phyloP scores from a whole-genome alignment of 2,888 invertebrate genomes.

The Sarcophaga carnaria region DNA sequence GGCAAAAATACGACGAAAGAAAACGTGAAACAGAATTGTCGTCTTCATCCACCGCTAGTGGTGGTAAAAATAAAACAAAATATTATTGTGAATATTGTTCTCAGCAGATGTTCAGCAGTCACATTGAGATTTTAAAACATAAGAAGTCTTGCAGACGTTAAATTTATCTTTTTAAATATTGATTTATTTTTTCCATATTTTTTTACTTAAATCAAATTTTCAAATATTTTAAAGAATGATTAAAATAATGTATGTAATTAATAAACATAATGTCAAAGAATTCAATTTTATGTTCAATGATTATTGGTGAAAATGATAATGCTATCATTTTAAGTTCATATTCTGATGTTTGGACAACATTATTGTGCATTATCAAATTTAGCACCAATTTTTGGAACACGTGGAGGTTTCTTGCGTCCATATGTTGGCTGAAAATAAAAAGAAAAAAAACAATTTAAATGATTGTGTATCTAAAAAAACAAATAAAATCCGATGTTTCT shows the following conservation, averaged over 20 bases:
- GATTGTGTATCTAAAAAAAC: too few species aligned
- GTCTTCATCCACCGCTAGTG: constrained; percentile 1
- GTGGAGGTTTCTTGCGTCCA: constrained; percentile 71
- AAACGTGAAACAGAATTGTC: constrained; percentile 10
- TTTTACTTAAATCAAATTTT: neutral
- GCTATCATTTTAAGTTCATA: constrained; percentile 26
- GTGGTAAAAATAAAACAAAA: constrained; percentile 52
- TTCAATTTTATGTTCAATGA: neutral
- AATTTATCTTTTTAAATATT: neutral
- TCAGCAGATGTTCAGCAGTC: constrained; percentile 86
- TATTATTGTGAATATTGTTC: constrained; percentile 90
- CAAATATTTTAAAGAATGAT: too few species aligned
- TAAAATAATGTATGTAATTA: too few species aligned
- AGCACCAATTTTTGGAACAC: constrained; percentile 76
- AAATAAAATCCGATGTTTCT: too few species aligned
- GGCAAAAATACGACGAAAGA: constrained; percentile 53
- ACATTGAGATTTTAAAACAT: constrained; percentile 93
- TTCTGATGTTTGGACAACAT: neutral
- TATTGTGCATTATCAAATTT: constrained; percentile 75
- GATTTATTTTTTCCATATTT: constrained; percentile 1
- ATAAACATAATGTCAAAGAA: constrained; percentile 23
- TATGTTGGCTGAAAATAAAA: constrained; percentile 53
- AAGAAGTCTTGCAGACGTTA: constrained; percentile 84
- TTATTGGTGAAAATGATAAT: neutral
- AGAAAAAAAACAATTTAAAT: neutral